Evolutionary conservation across 2,888 invertebrate genomes (phyloP).

Genomic region (Bombyx huttoni): DNA sequence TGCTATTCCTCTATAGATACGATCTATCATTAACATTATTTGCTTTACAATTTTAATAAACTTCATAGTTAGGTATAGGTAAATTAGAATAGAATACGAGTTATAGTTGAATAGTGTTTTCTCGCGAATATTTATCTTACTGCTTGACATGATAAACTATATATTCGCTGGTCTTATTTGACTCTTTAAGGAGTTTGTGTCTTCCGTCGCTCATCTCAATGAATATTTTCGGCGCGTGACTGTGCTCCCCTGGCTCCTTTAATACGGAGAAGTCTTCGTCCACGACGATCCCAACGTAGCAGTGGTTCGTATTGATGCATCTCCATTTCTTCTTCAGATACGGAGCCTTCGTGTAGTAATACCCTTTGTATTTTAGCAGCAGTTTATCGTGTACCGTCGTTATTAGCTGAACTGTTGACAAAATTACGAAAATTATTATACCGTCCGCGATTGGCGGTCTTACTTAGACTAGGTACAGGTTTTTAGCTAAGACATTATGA

Average conservation of each 20-base stretch:
- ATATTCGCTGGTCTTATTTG: constrained; percentile 15
- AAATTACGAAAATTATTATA: background rate
- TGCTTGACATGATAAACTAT: constrained; percentile 14
- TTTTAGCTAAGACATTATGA: too few relatives aligned
- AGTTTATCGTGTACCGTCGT: constrained; percentile 29
- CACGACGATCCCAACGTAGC: constrained; percentile 25
- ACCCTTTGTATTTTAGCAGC: constrained; percentile 32
- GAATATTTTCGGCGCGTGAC: constrained; percentile 25
- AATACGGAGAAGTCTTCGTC: constrained; percentile 22
- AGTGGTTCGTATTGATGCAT: constrained; percentile 36
- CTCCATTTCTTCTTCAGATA: constrained; percentile 34
- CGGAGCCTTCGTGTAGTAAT: constrained; percentile 35
- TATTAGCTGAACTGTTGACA: constrained; percentile 24
- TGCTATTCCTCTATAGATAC: too few relatives aligned
- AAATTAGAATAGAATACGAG: too few relatives aligned
- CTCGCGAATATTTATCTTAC: constrained; percentile 1
- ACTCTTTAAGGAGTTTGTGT: constrained; percentile 16
- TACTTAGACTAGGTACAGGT: too few relatives aligned
- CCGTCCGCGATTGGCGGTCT: too few relatives aligned
- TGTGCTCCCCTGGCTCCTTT: constrained; percentile 27
- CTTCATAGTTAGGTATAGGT: too few relatives aligned
- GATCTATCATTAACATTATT: too few relatives aligned
- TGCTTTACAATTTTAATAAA: too few relatives aligned
- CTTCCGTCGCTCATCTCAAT: constrained; percentile 19
- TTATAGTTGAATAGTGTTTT: too few relatives aligned